Base-by-base conservation (phyloP, 2,888 invertebrate species). In the Polydrusus tereticollis region DNA sequence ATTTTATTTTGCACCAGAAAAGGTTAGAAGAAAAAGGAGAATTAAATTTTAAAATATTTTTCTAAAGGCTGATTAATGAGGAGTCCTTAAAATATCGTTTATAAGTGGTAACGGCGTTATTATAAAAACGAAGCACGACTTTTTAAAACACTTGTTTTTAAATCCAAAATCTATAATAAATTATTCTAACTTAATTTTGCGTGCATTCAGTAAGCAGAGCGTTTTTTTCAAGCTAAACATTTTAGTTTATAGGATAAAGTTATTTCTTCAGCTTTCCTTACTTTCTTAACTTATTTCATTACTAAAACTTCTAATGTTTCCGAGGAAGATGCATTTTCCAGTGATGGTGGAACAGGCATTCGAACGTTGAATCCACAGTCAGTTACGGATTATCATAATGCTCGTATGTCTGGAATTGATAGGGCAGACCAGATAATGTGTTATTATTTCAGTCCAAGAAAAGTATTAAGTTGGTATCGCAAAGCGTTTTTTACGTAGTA, bases 11-110 rank as follows among this genome's bases (percentile, higher is more conserved):
- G 18, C 10, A 16, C 20, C 12, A 45, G 45, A 45, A 45, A 20
- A 45, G 20, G 45, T 20, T 45, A 2, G 18, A 20, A 45, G 45
- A 20, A 45, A 45, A 45, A 45, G 18, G 45, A 45, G 10, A 45
- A 45, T 45, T 20, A 45, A 20, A 45, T 45, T 45, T 45, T 45
- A 45, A 45, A 45, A 45, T 45, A 45, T 20, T 45, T 45, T 45
- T 45, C 18, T 20, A 45, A 45, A n/a, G 45, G 5, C 10, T 45
- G 45, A 45, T 45, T 45, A 45, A 45, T 45, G 45, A 45, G 12
- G 45, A 45, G 10, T 43, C 6, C 18, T 43, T 18, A 43, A 1
- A 43, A 4, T 45, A 7, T 10, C 45, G 12, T 45, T 45, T 45
- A 45, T 45, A 45, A 20, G 45, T 20, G 20, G 18, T 16, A 41